Evolutionary conservation across 2,113 vertebrate genomes (phyloP).

Genomic region (Galeopterus variegatus): DNA sequence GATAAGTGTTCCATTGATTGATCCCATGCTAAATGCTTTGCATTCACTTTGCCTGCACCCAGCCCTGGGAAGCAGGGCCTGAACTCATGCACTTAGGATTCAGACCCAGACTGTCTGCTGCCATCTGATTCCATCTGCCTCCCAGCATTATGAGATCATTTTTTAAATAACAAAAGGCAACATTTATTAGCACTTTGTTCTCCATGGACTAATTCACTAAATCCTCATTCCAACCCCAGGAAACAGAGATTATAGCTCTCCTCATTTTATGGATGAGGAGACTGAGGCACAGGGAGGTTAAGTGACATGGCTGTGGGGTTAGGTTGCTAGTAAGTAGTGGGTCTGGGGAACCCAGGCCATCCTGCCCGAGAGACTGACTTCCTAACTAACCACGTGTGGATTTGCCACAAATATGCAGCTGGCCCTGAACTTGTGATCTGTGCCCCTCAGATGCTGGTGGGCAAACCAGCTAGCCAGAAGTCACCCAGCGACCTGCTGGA

Average conservation of each 20-base stretch:
- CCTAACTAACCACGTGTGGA: background rate
- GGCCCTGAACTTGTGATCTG: background rate
- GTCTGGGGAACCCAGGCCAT: background rate
- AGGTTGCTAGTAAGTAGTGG: background rate
- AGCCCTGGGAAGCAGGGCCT: background rate
- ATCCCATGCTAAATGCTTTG: background rate
- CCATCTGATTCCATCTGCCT: background rate
- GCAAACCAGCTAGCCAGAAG: conserved; percentile 69
- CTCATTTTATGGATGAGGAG: background rate
- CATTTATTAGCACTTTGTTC: background rate
- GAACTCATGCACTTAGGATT: too few relatives aligned
- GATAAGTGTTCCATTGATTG: background rate
- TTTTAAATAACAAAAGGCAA: background rate
- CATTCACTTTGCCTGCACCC: too few relatives aligned
- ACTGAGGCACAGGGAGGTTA: background rate
- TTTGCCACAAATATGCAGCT: background rate
- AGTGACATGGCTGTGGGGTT: background rate
- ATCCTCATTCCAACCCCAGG: background rate
- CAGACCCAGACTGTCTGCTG: background rate
- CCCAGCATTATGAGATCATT: too few relatives aligned
- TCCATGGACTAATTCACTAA: background rate
- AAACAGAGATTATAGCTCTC: background rate
- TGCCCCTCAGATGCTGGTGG: conserved; percentile 85
- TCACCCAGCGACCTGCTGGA: conserved; percentile 84
- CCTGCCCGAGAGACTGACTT: background rate